Base-by-base conservation (phyloP, 2,113 vertebrate genomes). In the Sinocyclocheilus grahami region DNA sequence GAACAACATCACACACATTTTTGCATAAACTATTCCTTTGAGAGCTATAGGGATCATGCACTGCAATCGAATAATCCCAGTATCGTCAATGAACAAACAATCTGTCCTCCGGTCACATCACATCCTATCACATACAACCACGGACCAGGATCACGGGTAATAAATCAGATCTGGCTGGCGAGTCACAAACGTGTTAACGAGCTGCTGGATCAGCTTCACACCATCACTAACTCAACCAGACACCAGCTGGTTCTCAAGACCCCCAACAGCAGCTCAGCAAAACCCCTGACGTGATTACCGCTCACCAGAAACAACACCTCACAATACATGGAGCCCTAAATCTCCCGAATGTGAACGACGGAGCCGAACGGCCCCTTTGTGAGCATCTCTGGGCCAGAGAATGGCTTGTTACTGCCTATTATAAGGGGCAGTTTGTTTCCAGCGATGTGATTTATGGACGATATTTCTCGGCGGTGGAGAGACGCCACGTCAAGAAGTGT, bases 161-260 rank as follows among this genome's bases (percentile, higher is more conserved):
- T 33, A 33, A 33, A 33, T 33, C 30, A 33, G 30, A 33, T 33
- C 30, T 33, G 30, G 30, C 30, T 33, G 30, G 30, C 30, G 0
- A 3, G 30, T 30, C 30, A 33, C 30, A 33, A 33, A 33, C 14
- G 85, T 78, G 58, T 86, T 92, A 92, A 93, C 74, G 30, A 94
- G 83, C 39, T 91, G 92, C 92, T 91, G 90, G 51, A 55, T 55
- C 14, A 55, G 55, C 55, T 20, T 58, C 55, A 58, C 55, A 1
- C 16, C 55, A 2, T 58, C 55, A 58, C 55, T 58, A 58, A 58
- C 55, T 58, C 55, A 7, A 58, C 18, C 18, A 58, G 55, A 58
- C 18, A 58, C 5, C 2, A 58, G 5, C 16, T 7, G 55, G 5
- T 20, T 6, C 55, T 58, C 55, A 58, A 33, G 42, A 46, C 42